Evolutionary conservation across 2,113 vertebrate species (phyloP).

Genomic region (Campylomormyrus tamandua): DNA sequence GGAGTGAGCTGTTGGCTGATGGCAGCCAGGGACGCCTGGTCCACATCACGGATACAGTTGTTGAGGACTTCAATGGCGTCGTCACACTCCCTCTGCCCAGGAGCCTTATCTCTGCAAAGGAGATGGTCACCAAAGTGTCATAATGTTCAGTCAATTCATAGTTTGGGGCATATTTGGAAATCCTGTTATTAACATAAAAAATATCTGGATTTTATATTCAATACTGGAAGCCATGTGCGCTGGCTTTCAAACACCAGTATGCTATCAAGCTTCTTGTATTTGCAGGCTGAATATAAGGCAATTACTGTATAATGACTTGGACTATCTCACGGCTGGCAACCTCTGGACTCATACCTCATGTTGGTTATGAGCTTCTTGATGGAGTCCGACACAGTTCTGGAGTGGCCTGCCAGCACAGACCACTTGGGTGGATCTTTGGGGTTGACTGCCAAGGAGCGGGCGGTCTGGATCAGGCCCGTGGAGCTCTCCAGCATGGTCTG

Average conservation of each 20-base stretch:
- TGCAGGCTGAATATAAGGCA: neutral
- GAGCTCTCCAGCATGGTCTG: conserved; percentile 92
- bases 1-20: conserved; percentile 92
- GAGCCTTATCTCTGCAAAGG: conserved; percentile 82
- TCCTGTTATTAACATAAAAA: neutral
- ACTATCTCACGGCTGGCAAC: neutral
- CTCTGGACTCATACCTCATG: conserved; percentile 74
- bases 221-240: no score
- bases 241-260: neutral
- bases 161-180: neutral
- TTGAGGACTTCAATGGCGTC: conserved; percentile 87
- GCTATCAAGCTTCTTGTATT: neutral
- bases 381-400: conserved; percentile 90
- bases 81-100: conserved; percentile 90
- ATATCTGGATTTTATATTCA: no score
- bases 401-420: conserved; percentile 89
- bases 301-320: neutral
- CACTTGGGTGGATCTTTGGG: conserved; percentile 91
- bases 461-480: conserved; percentile 86
- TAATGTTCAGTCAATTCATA: neutral
- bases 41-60: conserved; percentile 83
- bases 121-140: neutral
- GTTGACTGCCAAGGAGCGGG: conserved; percentile 88
- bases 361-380: conserved; percentile 98
- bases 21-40: conserved; percentile 89